Evolutionary conservation across 1,140 invertebrate species (phyloP), one percentile per base, ranked within the genome.

Genomic region (Lepidotrigona ventralis): DNA sequence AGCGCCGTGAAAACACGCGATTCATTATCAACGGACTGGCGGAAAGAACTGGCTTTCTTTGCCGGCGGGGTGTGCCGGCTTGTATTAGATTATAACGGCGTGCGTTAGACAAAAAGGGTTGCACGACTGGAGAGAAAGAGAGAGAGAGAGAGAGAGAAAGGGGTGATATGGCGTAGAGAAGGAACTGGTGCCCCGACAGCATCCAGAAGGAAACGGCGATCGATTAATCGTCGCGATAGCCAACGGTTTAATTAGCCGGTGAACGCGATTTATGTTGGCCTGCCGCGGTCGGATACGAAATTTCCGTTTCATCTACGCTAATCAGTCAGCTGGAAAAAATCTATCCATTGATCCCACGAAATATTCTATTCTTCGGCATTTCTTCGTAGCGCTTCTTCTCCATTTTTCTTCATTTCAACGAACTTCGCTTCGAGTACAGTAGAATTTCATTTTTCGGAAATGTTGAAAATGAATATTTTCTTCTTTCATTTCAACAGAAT

Each of bases 211-310:
- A 90, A 90, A 89, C 80, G 88, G 83, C 90, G 89, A 92, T 90
- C 85, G 91, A 92, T 92, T 91, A 92, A 91, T 92, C 89, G 90
- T 86, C 72, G 86, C 85, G 91, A 91, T 92, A 92, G 86, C 85
- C 89, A 91, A 92, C 85, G 87, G 90, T 92, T 92, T 91, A 91
- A 92, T 92, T 92, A 92, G 86, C 85, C 73, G 85, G 79, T 70
- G 78, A 88, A 70, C 81, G 82, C 84, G 87, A 90, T 90, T 90
- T 90, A 86, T 89, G 76, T 56, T 56, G 77, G 60, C 60, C 73
- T 68, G 75, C 51, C 56, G 58, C 64, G 75, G 39, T 46, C 6
- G 9, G 39, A 89, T 84, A 77, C 75, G 86, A 89, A 88, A 89
- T 88, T 88, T 86, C 60, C 74, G 78, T 74, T 84, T 89, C 81